These are phyloP conservation scores for Brachionus koreanus DNA, from an alignment of 1,140 invertebrate genomes.

Conservation along the genomic window DNA sequence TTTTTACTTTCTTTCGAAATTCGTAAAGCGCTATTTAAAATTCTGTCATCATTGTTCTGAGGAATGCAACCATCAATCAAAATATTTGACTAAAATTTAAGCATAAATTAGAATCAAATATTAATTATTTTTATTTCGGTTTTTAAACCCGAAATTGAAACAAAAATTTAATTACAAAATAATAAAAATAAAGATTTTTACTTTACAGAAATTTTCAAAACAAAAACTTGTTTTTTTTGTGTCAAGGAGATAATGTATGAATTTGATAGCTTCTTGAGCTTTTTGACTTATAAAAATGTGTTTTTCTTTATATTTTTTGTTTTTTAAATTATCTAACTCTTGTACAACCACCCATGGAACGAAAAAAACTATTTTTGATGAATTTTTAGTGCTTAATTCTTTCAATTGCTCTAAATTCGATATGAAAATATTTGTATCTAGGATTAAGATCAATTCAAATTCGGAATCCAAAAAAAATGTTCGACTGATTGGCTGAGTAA, in stretches of 20 bases:
- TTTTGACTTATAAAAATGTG: not conserved
- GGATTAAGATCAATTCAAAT: not conserved
- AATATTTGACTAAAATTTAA: not conserved
- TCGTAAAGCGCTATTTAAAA: not conserved
- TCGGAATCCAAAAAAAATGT: not conserved
- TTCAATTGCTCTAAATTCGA: conserved; percentile 10
- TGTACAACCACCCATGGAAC: conserved; percentile 32
- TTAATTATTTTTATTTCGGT: too few relatives aligned
- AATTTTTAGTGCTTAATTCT: not conserved
- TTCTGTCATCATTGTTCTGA: conserved; percentile 4
- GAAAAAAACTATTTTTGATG: not conserved
- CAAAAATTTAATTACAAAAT: not conserved
- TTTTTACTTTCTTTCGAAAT: not conserved
- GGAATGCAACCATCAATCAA: not conserved
- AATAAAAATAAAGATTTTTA: not conserved
- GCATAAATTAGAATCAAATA: not conserved
- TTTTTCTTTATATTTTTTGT: not conserved
- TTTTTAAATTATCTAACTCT: conserved; percentile 32
- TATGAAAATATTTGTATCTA: conserved; percentile 28
- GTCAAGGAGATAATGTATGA: not conserved
- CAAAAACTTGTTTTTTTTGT: not conserved
- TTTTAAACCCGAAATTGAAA: not conserved
- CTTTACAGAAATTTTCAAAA: conserved; percentile 6
- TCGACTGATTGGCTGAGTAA: not conserved
- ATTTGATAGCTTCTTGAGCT: not conserved